Conservation (phyloP, 2,888 invertebrate species). For the Vanessa cardui region DNA sequence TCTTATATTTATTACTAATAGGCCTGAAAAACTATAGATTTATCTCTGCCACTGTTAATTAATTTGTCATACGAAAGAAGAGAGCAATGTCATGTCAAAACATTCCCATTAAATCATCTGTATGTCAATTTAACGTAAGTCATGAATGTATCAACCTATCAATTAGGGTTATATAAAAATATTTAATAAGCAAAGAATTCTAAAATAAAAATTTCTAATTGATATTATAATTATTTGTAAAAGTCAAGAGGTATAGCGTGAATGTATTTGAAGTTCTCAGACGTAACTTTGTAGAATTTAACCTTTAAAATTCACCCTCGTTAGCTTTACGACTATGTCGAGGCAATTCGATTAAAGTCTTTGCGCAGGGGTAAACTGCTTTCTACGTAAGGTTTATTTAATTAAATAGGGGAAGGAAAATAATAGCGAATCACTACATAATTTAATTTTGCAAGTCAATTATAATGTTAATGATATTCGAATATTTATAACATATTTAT, state of each 20-base stretch:
- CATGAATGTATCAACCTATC: conserved; percentile 29
- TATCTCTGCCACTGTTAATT: too few relatives aligned
- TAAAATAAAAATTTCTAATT: conserved; percentile 14
- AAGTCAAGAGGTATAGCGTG: conserved; percentile 14
- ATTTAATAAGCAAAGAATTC: conserved; percentile 33
- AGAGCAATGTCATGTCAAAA: too few relatives aligned
- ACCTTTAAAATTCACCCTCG: conserved; percentile 43
- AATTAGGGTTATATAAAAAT: conserved; percentile 26
- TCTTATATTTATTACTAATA: too few relatives aligned
- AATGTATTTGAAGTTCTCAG: conserved; percentile 6
- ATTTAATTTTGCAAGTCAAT: not conserved
- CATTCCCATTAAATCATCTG: too few relatives aligned
- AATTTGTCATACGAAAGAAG: too few relatives aligned
- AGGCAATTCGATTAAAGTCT: conserved; percentile 38
- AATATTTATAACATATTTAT: too few relatives aligned
- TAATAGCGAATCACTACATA: not conserved
- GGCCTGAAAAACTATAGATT: too few relatives aligned
- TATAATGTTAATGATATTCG: not conserved
- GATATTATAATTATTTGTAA: not conserved
- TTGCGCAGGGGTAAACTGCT: conserved; percentile 31
- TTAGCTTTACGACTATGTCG: conserved; percentile 37
- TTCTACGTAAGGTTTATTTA: conserved; percentile 33
- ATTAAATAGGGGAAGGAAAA: conserved; percentile 32
- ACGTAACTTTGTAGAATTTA: conserved; percentile 25
- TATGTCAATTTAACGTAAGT: conserved; percentile 26